A percentile compares a stretch with the other conserved stretches of the same genome.
These are phyloP conservation scores for Trichopria drosophilae DNA, from an alignment of 2,888 invertebrate species.

Conservation along the genomic window DNA sequence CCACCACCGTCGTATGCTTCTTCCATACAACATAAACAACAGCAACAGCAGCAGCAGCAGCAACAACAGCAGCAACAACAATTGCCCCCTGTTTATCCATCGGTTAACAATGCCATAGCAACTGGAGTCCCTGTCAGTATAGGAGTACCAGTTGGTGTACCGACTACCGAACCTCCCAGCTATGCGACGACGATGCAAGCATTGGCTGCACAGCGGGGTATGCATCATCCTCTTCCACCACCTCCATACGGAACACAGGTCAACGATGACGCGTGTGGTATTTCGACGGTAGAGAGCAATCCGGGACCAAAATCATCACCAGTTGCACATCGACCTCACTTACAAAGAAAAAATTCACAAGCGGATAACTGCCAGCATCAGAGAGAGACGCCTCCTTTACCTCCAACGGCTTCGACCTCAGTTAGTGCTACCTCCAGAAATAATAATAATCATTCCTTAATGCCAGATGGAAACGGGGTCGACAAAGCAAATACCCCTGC, in stretches of 20 bases:
- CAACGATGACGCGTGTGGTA: slow-evolving; percentile 52
- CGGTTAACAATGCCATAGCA: slow-evolving; percentile 60
- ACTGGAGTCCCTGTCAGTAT: slow-evolving; percentile 50
- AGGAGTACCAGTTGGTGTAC: slow-evolving; percentile 61
- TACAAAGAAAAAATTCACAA: slow-evolving; percentile 73
- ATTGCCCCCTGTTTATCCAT: slow-evolving; percentile 62
- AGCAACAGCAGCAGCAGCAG: slow-evolving; percentile 68
- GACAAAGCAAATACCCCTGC: slow-evolving; percentile 36
- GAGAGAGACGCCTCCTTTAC: slow-evolving; percentile 62
- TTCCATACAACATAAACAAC: slow-evolving; percentile 77
- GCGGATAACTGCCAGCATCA: slow-evolving; percentile 56
- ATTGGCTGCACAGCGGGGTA: slow-evolving; percentile 71
- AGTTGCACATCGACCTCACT: slow-evolving; percentile 63
- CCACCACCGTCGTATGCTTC: slow-evolving; percentile 76
- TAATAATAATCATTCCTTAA: slow-evolving; percentile 45
- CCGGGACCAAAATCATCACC: slow-evolving; percentile 61
- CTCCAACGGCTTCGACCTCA: slow-evolving; percentile 65
- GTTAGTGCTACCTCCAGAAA: slow-evolving; percentile 62
- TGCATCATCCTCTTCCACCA: slow-evolving; percentile 66
- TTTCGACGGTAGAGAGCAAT: slow-evolving; percentile 56
- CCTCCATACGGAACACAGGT: slow-evolving; percentile 67
- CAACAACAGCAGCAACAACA: slow-evolving; percentile 59
- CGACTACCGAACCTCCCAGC: slow-evolving; percentile 87
- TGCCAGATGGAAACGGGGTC: slow-evolving; percentile 42
- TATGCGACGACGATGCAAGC: slow-evolving; percentile 88